These are phyloP conservation scores for Hylaeus anthracinus DNA, from an alignment of 1,140 invertebrate genomes.

Conservation along the genomic window DNA sequence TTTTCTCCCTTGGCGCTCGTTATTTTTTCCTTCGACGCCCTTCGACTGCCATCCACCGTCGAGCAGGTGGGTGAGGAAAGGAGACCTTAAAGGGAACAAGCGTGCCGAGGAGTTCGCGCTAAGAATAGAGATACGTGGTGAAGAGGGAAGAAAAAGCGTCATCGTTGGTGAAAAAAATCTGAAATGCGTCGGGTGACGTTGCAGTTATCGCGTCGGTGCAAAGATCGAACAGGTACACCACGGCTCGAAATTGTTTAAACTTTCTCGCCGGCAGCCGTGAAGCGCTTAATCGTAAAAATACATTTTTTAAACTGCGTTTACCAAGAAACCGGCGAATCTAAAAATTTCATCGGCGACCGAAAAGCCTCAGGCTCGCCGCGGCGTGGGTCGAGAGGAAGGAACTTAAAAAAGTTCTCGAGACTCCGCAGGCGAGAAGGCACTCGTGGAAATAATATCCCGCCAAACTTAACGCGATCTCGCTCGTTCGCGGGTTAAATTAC, in stretches of 20 bases:
- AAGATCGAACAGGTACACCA: no score
- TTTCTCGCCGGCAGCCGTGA: conserved; percentile 3
- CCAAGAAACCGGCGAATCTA: background rate
- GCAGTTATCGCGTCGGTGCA: no score
- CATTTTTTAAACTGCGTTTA: background rate
- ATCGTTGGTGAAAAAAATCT: background rate
- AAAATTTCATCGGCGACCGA: conserved; percentile 10
- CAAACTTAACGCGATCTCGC: conserved; percentile 2
- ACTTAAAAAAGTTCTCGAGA: background rate
- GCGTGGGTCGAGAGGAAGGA: no score
- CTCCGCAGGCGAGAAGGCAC: background rate
- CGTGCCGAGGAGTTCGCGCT: conserved; percentile 31
- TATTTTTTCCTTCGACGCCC: conserved; percentile 1
- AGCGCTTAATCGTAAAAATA: conserved; percentile 33
- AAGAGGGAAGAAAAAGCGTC: conserved; percentile 20
- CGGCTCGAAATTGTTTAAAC: no score
- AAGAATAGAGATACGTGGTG: conserved; percentile 36
- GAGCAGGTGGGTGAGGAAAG: background rate
- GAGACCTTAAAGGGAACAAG: conserved; percentile 16
- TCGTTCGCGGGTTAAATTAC: conserved; percentile 21
- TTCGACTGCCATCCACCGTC: background rate
- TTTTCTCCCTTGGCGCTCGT: conserved; percentile 14
- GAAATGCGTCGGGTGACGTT: background rate
- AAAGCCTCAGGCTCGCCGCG: no score
- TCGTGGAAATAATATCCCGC: background rate